Evolutionary conservation across 2,888 invertebrate genomes (phyloP).

Genomic region (Lordiphosa andalusiaca): DNA sequence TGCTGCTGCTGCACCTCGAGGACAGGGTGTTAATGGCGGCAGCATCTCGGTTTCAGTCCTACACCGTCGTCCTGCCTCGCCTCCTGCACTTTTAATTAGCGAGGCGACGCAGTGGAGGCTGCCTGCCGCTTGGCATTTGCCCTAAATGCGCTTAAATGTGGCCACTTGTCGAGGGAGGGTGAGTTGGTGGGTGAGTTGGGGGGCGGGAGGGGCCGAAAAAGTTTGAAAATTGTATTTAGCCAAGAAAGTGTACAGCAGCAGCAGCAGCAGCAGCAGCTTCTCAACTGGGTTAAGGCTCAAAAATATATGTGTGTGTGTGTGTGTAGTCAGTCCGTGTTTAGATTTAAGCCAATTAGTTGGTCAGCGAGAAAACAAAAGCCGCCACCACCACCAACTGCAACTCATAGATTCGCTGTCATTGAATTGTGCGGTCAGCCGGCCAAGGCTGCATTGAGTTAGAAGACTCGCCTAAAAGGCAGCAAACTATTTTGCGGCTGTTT

Average conservation of each 20-base stretch:
- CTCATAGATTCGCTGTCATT: slow-evolving; percentile 38
- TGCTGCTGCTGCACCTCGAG: slow-evolving; percentile 37
- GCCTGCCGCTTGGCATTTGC: slow-evolving; percentile 43
- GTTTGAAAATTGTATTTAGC: not conserved
- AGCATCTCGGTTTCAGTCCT: too few relatives aligned
- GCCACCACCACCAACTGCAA: slow-evolving; percentile 25
- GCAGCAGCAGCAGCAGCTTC: too few relatives aligned
- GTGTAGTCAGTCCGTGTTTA: slow-evolving; percentile 34
- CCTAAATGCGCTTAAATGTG: slow-evolving; percentile 66
- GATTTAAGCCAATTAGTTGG: slow-evolving; percentile 66
- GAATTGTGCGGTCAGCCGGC: slow-evolving; percentile 32
- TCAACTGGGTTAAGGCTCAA: not conserved
- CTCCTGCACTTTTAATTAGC: slow-evolving; percentile 67
- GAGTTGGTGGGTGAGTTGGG: slow-evolving; percentile 6
- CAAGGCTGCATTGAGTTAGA: slow-evolving; percentile 36
- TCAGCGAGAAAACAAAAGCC: slow-evolving; percentile 17
- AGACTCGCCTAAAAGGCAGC: slow-evolving; percentile 22
- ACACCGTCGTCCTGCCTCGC: too few relatives aligned
- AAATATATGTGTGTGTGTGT: slow-evolving; percentile 10
- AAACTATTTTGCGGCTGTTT: slow-evolving; percentile 51
- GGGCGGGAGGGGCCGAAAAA: not conserved
- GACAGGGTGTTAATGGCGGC: slow-evolving; percentile 48
- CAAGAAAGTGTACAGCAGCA: too few relatives aligned
- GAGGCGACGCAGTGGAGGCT: slow-evolving; percentile 43
- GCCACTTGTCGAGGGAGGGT: slow-evolving; percentile 14